Evolutionary conservation across 53 echinoderm and acorn worm genomes (phyloP), one percentile per base, ranked within the genome.

Genomic region (Zoroaster sp.): DNA sequence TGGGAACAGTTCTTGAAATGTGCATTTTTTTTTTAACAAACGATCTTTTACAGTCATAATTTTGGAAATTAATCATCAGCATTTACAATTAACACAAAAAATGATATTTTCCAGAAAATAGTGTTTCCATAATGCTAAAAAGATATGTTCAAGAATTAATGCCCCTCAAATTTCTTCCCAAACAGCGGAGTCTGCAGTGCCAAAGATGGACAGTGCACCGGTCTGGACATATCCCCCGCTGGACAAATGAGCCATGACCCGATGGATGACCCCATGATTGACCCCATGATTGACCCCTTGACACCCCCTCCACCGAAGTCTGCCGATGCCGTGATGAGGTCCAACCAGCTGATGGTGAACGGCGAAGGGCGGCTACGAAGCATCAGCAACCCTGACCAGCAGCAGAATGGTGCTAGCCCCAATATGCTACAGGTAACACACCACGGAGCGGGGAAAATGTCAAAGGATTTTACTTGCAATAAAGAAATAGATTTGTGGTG

Each of bases 321-420:
- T 0, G 70, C 85, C 52, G 85, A 85, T 18, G 8, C 30, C 5
- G 71, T 43, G 7, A 17, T 20, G 34, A 44, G 44, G 20, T 30
- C 82, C 68, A 31, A 68, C n/a, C 85, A 70, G 70, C 52, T 85
- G 46, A 70, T 71, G 85, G 88, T 82, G 33, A 92, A 92, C 34
- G 92, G 92, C 9, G 92, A 92, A 5, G 70, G 88, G 36, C 40
- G 92, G 12, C 39, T 88, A 9, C 42, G 92, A 21, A 92, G 88
- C 44, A 81, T 74, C 35, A 92, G 92, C 51, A 88, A 88, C 42
- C 92, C 92, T 3, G 92, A 88, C n/a, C 74, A 74, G 10, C 88
- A 92, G 30, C 67, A 66, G n/a, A 92, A 85, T 35, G 71, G 85
- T 17, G 85, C 46, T 35, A 71, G 49, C 12, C 85, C 85, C 3